Evolutionary conservation across 1,140 invertebrate species (phyloP).

Genomic region (Heterodera carotae): DNA sequence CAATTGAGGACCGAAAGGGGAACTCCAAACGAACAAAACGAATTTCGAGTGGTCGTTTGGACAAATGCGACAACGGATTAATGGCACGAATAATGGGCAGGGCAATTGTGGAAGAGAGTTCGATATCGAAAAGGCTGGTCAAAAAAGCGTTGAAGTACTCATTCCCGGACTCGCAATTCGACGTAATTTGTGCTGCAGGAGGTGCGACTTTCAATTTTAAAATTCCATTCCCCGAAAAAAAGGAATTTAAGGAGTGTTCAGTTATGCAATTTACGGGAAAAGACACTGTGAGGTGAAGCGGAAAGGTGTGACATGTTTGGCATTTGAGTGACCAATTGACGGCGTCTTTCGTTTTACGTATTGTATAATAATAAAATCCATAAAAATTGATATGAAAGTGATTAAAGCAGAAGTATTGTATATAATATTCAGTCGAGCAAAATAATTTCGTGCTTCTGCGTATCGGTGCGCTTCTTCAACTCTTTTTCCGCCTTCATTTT

Average conservation of each 20-base stretch:
- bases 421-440: not conserved
- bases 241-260: conserved; percentile 40
- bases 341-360: too few relatives aligned
- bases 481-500: not conserved
- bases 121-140: conserved; percentile 46
- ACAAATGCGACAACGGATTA: not conserved
- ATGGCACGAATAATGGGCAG: conserved; percentile 16
- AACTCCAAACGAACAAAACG: not conserved
- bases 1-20: not conserved
- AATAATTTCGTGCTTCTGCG: not conserved
- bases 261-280: conserved; percentile 47
- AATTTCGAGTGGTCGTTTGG: not conserved
- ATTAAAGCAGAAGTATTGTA: too few relatives aligned
- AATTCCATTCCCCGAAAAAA: not conserved
- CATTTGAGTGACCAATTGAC: conserved; percentile 37
- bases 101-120: conserved; percentile 49
- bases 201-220: not conserved
- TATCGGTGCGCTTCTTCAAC: not conserved
- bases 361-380: conserved; percentile 1
- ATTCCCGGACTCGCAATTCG: conserved; percentile 44
- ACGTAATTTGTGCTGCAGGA: conserved; percentile 43
- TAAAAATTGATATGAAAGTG: not conserved
- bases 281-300: conserved; percentile 52
- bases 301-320: conserved; percentile 51
- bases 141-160: conserved; percentile 46